Base-by-base conservation (phyloP, 2,888 invertebrate genomes). In the Pteria penguin region DNA sequence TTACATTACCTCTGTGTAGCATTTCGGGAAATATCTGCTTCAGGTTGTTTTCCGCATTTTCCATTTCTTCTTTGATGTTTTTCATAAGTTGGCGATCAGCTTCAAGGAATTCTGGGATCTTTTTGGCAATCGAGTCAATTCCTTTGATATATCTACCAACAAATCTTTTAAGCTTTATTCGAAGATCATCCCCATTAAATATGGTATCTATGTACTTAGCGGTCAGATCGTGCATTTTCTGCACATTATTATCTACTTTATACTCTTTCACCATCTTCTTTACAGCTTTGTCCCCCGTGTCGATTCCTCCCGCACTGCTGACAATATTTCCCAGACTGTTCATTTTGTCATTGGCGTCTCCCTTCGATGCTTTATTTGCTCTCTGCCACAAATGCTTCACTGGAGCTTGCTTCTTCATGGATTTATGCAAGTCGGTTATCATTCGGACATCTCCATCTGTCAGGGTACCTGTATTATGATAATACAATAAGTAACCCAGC, bases 41-140 rank as follows among this genome's bases (percentile, higher is more conserved):
- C 58, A 88, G 63, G 57, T 85, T 82, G 26, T 70, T 65, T 65
- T 87, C 83, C 2, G 78, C 82, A 5, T 78, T 73, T n/a, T 76
- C 57, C 45, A 87, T 78, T 61, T 87, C 84, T 18, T 77, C 74
- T 68, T 77, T 72, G 4, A 89, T 61, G 27, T 76, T 82, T 54
- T 86, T 81, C 58, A 89, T 82, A 67, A 89, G 74, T 26, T 83
- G 74, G 5, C 77, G 77, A 74, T 89, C 89, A 5, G 89, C 87
- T 63, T 84, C 85, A 18, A 88, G 76, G 62, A 89, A 86, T 71
- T 87, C 86, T 4, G 88, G 88, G 32, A 89, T 85, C 76, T 86
- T 86, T 69, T 80, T 81, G 1, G 83, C 84, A 36, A 85, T 79
- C 4, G 80, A 78, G 45, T 87, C 87, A 8, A 87, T 81, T 14